Base-by-base conservation (phyloP, 2,888 invertebrate genomes). In the Torymus tubicola region DNA sequence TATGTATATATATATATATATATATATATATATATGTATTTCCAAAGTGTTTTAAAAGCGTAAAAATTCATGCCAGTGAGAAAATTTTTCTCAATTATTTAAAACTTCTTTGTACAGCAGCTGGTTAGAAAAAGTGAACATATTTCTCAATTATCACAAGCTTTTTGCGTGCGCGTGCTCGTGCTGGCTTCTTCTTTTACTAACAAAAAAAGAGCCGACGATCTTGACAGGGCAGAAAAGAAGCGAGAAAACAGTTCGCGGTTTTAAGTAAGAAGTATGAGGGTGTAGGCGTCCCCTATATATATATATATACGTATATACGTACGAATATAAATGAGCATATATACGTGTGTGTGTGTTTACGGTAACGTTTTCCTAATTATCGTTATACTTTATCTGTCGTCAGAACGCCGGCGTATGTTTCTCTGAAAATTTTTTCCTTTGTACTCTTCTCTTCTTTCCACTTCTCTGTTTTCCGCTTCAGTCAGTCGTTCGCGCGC, bases 311-410 rank as follows among this genome's bases (percentile, higher is more conserved):
- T n/a, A 13, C 60, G 14, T 68, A n/a, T n/a, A n/a, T n/a, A n/a
- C n/a, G n/a, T n/a, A n/a, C n/a, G n/a, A n/a, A n/a, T n/a, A n/a
- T n/a, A n/a, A n/a, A n/a, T n/a, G n/a, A n/a, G n/a, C n/a, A n/a
- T n/a, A n/a, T n/a, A 4, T n/a, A 13, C 60, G 14, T 68, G 58
- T 18, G 14, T 2, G 12, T 58, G 4, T 52, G 12, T 52, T 16
- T 18, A n/a, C 21, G 24, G 14, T 52, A 12, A 5, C 13, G 50
- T 60, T 67, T 18, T 74, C 42, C 67, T 60, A 52, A 67, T 67
- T 75, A 75, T 75, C 67, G 58, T 75, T 75, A 60, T 24, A 60
- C 50, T 21, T 65, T 72, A 61, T 31, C 5, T 42, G 42, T 42
- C 42, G 42, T 42, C 42, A 42, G 42, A 42, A 8, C 42, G 42